These are phyloP conservation scores for Notodonta ziczac DNA, from an alignment of 2,888 invertebrate genomes.

Conservation along the genomic window DNA sequence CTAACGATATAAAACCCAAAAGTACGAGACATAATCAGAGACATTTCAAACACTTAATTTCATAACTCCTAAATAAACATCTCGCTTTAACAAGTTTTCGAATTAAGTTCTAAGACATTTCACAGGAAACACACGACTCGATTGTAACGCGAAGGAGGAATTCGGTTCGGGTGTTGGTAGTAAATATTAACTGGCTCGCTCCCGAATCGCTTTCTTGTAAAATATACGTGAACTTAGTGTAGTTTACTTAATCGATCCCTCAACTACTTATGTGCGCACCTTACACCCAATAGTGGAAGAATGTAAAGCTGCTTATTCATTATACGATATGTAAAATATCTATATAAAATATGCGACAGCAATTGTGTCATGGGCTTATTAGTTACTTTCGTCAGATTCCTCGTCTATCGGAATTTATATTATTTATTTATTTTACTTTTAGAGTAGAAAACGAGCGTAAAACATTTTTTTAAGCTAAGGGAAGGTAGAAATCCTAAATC, in stretches of 20 bases:
- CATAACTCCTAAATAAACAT: neutral
- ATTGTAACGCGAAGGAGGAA: slow-evolving; percentile 23
- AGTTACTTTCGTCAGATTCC: too few species aligned
- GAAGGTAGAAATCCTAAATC: too few species aligned
- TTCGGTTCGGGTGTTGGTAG: slow-evolving; percentile 38
- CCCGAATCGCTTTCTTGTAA: slow-evolving; percentile 61
- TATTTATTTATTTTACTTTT: too few species aligned
- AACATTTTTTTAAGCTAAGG: too few species aligned
- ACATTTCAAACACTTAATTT: neutral
- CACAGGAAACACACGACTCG: slow-evolving; percentile 30
- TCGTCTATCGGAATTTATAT: too few species aligned
- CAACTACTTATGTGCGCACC: slow-evolving; percentile 53
- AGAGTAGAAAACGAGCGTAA: too few species aligned
- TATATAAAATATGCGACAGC: too few species aligned
- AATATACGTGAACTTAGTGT: slow-evolving; percentile 68
- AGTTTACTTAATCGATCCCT: slow-evolving; percentile 66
- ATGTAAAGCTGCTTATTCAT: slow-evolving; percentile 48
- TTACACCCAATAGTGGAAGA: slow-evolving; percentile 53
- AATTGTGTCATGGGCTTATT: too few species aligned
- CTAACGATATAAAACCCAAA: too few species aligned
- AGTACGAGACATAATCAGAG: too few species aligned
- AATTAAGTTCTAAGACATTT: slow-evolving; percentile 36
- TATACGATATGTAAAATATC: too few species aligned
- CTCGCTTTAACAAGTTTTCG: slow-evolving; percentile 21
- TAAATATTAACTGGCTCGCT: slow-evolving; percentile 59